These are phyloP conservation scores for Alloscopus bannaensis DNA, from an alignment of 2,888 invertebrate species.

Conservation along the genomic window DNA sequence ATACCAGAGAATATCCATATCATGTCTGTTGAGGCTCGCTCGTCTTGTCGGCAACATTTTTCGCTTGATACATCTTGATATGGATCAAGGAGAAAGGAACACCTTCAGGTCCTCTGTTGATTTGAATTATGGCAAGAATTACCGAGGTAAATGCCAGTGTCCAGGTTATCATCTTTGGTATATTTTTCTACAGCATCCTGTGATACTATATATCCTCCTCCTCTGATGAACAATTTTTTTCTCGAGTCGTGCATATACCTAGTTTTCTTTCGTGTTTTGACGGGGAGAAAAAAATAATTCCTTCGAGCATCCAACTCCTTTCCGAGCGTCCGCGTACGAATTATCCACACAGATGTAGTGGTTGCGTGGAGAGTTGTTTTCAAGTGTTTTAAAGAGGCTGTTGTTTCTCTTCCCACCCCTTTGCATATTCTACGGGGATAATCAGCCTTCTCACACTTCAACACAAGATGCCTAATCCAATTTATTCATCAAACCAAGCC, in stretches of 20 bases:
- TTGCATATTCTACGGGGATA: conserved; percentile 70
- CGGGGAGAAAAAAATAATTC: too few relatives aligned
- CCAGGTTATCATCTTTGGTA: conserved; percentile 54
- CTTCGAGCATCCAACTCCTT: too few relatives aligned
- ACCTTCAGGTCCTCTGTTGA: conserved; percentile 49
- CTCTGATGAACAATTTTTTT: too few relatives aligned
- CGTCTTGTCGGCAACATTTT: conserved; percentile 41
- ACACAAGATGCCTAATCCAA: conserved; percentile 54
- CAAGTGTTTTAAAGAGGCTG: conserved; percentile 8
- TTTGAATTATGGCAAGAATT: conserved; percentile 55
- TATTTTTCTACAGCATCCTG: too few relatives aligned
- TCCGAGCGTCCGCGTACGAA: too few relatives aligned
- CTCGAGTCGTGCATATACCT: too few relatives aligned
- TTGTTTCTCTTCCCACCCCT: conserved; percentile 57
- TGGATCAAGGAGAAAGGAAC: conserved; percentile 27
- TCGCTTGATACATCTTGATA: conserved; percentile 15
- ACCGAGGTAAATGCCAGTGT: conserved; percentile 40
- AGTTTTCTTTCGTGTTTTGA: too few relatives aligned
- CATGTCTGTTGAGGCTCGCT: too few relatives aligned
- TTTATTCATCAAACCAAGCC: conserved; percentile 60
- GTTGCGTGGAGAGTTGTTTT: conserved; percentile 7
- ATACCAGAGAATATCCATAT: conserved; percentile 24
- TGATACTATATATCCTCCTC: too few relatives aligned
- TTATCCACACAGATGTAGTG: background rate
- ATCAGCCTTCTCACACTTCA: conserved; percentile 70